phyloP scores from a whole-genome alignment of 2,888 invertebrate species.

The Drosophila silvestris region DNA sequence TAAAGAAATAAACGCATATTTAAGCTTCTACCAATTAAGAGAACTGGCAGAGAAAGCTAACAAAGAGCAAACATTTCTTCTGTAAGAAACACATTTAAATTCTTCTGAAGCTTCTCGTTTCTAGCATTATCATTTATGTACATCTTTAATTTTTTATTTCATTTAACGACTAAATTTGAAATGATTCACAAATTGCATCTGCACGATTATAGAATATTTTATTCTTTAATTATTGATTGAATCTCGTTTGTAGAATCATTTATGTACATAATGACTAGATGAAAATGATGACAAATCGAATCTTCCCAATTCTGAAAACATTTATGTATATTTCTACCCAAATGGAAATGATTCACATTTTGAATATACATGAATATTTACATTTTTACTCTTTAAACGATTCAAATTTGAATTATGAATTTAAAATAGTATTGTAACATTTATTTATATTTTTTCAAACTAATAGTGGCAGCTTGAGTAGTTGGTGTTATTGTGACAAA shows the following conservation, averaged over 20 bases:
- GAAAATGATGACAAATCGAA: background rate
- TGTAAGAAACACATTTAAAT: background rate
- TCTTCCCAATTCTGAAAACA: background rate
- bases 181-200: background rate
- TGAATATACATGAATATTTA: background rate
- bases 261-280: background rate
- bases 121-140: background rate
- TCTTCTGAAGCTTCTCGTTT: background rate
- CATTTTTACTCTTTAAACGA: background rate
- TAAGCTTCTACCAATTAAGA: background rate
- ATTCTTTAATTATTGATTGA: background rate
- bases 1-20: background rate
- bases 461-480: background rate
- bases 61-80: background rate
- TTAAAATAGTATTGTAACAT: background rate
- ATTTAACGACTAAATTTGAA: background rate
- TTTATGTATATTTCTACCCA: background rate
- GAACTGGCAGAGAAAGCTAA: background rate
- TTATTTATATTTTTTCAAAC: background rate
- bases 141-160: background rate
- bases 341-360: background rate
- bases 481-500: slow-evolving; percentile 24
- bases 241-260: background rate
- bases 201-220: background rate
- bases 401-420: background rate